These are phyloP conservation scores for Sinocyclocheilus grahami DNA, from an alignment of 2,113 vertebrate genomes.

Conservation along the genomic window DNA sequence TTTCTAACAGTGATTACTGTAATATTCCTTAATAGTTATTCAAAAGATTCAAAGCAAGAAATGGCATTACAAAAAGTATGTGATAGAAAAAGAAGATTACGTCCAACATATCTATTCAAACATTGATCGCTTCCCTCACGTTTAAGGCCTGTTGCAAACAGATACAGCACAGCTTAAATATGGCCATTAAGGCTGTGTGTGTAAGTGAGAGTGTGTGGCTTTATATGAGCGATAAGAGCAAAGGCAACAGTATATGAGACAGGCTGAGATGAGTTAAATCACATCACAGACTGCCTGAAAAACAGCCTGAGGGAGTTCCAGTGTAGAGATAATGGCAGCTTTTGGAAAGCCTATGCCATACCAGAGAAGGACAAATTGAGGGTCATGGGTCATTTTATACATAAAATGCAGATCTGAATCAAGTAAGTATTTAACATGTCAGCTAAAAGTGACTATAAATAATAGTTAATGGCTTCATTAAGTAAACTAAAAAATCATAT, in stretches of 20 bases:
- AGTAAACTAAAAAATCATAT: neutral
- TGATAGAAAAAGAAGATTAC: conserved; percentile 2
- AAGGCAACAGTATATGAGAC: neutral
- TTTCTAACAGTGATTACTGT: neutral
- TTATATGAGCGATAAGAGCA: neutral
- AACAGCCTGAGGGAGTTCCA: conserved; percentile 18
- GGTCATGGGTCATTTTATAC: neutral
- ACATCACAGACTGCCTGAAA: conserved; percentile 24
- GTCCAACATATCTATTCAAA: conserved; percentile 5
- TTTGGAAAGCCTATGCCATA: neutral
- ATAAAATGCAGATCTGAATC: neutral
- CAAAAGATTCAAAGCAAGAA: neutral
- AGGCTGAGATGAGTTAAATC: conserved; percentile 12
- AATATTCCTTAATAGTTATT: neutral
- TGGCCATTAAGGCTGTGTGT: neutral
- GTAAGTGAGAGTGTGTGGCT: neutral
- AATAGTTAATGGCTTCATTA: neutral
- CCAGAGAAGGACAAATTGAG: conserved; percentile 6
- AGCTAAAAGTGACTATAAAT: neutral
- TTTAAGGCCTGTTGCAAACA: conserved; percentile 13
- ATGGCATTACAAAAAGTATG: neutral
- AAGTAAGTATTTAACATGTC: neutral
- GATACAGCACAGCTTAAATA: neutral
- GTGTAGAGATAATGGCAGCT: conserved; percentile 13
- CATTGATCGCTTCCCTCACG: neutral